phyloP scores from a whole-genome alignment of 1,140 invertebrate genomes.

The Sitophilus oryzae region DNA sequence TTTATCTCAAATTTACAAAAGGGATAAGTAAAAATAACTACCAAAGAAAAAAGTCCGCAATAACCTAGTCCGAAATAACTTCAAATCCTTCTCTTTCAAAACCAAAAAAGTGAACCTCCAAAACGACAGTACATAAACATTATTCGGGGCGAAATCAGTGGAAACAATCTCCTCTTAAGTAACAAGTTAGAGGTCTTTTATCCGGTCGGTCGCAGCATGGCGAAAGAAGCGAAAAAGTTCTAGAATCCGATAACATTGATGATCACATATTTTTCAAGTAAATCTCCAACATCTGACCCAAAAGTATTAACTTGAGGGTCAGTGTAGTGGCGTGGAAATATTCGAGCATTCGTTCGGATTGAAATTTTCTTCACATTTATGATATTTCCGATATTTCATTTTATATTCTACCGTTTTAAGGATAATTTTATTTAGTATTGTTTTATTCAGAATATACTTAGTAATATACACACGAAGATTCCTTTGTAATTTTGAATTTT shows the following conservation, averaged over 20 bases:
- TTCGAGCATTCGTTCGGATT: slow-evolving; percentile 22
- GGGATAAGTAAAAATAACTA: too few species aligned
- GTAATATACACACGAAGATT: too few species aligned
- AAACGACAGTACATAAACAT: slow-evolving; percentile 21
- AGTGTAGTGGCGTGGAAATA: slow-evolving; percentile 10
- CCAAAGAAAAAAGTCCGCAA: too few species aligned
- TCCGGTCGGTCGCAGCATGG: neutral
- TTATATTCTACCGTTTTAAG: too few species aligned
- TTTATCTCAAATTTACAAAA: too few species aligned
- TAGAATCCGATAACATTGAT: slow-evolving; percentile 23
- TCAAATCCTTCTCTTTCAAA: slow-evolving; percentile 6
- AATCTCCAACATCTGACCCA: slow-evolving; percentile 24
- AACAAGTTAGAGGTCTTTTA: slow-evolving; percentile 13
- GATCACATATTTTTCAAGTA: slow-evolving; percentile 25
- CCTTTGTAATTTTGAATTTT: too few species aligned
- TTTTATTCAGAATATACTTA: too few species aligned
- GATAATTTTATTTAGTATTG: too few species aligned
- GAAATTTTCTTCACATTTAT: too few species aligned
- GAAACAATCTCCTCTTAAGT: slow-evolving; percentile 20
- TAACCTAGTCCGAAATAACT: slow-evolving; percentile 7
- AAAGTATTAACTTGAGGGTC: slow-evolving; percentile 15
- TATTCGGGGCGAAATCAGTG: slow-evolving; percentile 14
- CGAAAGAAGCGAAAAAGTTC: slow-evolving; percentile 19
- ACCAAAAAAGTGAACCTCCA: slow-evolving; percentile 7
- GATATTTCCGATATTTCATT: too few species aligned